Evolutionary conservation across 2,113 vertebrate species (phyloP), one percentile per base, ranked within the genome.

Genomic region (Stigmatopora nigra): DNA sequence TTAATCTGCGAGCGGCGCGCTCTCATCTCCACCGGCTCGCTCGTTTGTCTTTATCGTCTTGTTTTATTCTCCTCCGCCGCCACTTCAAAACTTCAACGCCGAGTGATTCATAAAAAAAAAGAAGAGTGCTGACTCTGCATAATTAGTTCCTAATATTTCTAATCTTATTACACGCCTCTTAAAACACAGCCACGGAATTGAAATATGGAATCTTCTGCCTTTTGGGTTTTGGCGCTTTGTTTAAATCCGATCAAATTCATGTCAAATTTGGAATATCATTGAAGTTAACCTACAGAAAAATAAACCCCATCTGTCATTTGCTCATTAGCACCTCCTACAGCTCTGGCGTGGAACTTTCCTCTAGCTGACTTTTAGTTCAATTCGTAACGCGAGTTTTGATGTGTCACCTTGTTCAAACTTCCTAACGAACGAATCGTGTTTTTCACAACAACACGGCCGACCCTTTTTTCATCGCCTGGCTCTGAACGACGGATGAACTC

Each of bases 401-500:
- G 38, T 48, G 14, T 16, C 16, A 48, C 4, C 15, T 5, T 48
- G 13, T 48, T 48, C 11, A 16, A 48, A 16, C 3, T 5, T 48
- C 14, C 14, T 17, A 48, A 48, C 4, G 15, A 16, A 4, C 14
- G 15, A 48, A 48, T 16, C 11, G 14, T 48, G 5, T 5, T 48
- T 48, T 14, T 14, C 46, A 4, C 11, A 16, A 48, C 46, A 48
- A 16, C 14, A 15, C 5, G 14, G 46, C 14, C 14, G 15, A 16
- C 46, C 19, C 12, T 11, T 31, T 31, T 31, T 11, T 22, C 53
- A 8, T 56, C 15, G 53, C 31, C 84, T 82, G 78, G 72, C 75
- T 63, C 56, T 79, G 84, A 88, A 85, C 82, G 77, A 73, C 73
- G 58, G 61, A 76, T 84, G 81, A 88, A 88, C 84, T 82, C 73